Evolutionary conservation across 1,140 invertebrate genomes (phyloP), one percentile per base, ranked within the genome.

Genomic region (Drosophila subpulchrella): DNA sequence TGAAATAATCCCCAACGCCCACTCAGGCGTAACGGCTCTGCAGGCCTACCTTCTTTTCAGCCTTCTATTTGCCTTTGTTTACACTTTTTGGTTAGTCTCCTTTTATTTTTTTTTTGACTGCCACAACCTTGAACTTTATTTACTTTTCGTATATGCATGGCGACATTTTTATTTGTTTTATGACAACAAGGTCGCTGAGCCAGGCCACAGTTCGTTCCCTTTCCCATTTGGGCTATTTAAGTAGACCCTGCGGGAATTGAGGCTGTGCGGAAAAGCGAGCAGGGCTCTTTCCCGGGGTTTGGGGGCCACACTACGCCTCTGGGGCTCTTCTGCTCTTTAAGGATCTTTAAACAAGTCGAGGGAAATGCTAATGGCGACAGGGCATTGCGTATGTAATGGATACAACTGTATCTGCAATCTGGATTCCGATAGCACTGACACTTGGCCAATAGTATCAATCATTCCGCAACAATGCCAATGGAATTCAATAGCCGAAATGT

Each of bases 141-240:
- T 86, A 86, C 84, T 89, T 86, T 86, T 75, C 51, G 59, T 79
- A 85, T 88, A 59, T 63, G 82, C 78, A 54, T 70, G 79, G 82
- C 63, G 78, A 86, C 82, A 88, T 82, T 86, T 86, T 88, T 86
- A 86, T 86, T 86, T 86, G 82, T 86, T 82, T 86, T 86, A 86
- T 82, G 83, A 81, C 81, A 86, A 75, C 75, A 78, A 72, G 72
- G 59, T 75, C 61, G 68, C 51, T 51, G 51, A 30, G 48, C 42
- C 59, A 53, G 38, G 56, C 66, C 46, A 24, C 59, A 38, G 46
- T 58, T 47, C 58, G 20, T 42, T 10, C 48, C 8, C 17, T 20
- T 12, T 10, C 24, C 24, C 30, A 11, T 39, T 58, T 50, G 2
- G 36, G 44, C 68, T 50, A 50, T 72, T 72, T 72, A 72, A 58